phyloP scores from a whole-genome alignment of 2,113 vertebrate species.

The Raja brachyura region DNA sequence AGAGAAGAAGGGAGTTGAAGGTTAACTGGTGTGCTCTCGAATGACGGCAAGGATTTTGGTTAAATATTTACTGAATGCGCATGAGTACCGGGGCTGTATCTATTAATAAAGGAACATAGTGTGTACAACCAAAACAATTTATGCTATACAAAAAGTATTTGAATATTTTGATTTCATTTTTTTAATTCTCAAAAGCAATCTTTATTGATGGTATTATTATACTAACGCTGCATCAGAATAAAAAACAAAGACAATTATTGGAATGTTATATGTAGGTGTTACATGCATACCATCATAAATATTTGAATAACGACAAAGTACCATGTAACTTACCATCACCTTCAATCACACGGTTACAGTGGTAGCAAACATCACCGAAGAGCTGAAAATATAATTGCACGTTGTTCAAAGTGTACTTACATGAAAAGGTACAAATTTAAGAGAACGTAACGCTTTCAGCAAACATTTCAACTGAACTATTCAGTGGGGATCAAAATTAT shows the following conservation, averaged over 20 bases:
- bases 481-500: not conserved
- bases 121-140: too few relatives aligned
- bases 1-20: too few relatives aligned
- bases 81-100: too few relatives aligned
- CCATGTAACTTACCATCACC: conserved; percentile 77
- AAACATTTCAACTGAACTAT: not conserved
- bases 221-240: not conserved
- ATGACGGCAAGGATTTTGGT: too few relatives aligned
- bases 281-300: not conserved
- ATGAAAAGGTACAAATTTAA: conserved; percentile 11
- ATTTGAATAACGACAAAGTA: not conserved
- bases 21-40: too few relatives aligned
- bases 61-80: too few relatives aligned
- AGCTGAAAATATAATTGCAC: conserved; percentile 58
- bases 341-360: conserved; percentile 96
- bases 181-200: not conserved
- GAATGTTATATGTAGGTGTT: not conserved
- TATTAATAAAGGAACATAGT: too few relatives aligned
- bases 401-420: not conserved
- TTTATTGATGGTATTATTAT: not conserved
- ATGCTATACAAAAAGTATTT: not conserved
- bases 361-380: conserved; percentile 95
- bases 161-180: not conserved
- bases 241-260: not conserved
- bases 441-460: not conserved